Percentiles rank a stretch among this genome's conserved stretches.
phyloP scores from a whole-genome alignment of 2,888 invertebrate genomes.

The Scaeva pyrastri region DNA sequence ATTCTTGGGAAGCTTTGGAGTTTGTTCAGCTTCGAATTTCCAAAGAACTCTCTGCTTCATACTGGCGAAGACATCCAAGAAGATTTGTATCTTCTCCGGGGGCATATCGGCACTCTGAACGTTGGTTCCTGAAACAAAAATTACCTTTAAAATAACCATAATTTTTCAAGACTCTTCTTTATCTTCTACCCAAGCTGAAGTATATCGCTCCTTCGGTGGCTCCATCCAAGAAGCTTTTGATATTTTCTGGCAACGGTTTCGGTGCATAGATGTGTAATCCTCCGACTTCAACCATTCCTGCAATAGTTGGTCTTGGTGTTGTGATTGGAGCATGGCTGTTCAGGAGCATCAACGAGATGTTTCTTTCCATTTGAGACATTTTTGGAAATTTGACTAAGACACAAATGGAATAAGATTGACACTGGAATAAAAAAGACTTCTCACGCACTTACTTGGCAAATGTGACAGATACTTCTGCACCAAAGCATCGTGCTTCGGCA shows the following conservation, averaged over 20 bases:
- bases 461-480: conserved; percentile 80
- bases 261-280: conserved; percentile 85
- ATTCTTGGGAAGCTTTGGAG: conserved; percentile 82
- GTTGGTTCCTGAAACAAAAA: conserved; percentile 82
- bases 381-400: conserved; percentile 81
- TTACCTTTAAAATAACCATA: neutral
- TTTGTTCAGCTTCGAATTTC: conserved; percentile 84
- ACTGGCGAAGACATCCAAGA: conserved; percentile 83
- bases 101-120: conserved; percentile 84
- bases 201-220: conserved; percentile 84
- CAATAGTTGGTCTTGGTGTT: conserved; percentile 83
- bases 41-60: conserved; percentile 84
- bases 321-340: conserved; percentile 85
- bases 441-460: conserved; percentile 77
- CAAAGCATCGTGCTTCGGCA: conserved; percentile 82
- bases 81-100: conserved; percentile 80
- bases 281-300: conserved; percentile 85
- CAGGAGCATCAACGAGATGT: conserved; percentile 84
- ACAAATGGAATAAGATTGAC: neutral
- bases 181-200: conserved; percentile 83
- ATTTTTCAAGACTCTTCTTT: neutral
- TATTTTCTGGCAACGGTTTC: conserved; percentile 81
- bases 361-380: conserved; percentile 83
- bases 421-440: neutral
- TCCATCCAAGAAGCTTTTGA: conserved; percentile 83